A percentile compares a stretch with the other conserved stretches of the same genome.
phyloP scores from a whole-genome alignment of 2,888 invertebrate genomes.

The Amphiduros pacificus region DNA sequence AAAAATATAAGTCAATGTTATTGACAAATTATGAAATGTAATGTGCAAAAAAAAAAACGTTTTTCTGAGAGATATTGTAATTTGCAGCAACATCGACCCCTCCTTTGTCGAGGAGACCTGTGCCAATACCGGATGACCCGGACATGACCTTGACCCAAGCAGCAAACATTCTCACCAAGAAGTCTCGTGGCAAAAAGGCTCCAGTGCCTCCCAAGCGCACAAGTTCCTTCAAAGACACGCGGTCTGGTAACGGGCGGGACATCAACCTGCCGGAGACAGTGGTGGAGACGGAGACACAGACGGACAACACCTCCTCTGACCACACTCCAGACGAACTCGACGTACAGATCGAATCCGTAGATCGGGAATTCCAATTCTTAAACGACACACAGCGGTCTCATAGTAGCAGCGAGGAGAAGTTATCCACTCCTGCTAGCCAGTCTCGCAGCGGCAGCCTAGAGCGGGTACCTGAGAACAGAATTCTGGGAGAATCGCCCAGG shows the following conservation, averaged over 20 bases:
- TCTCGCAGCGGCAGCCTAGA: conserved; percentile 33
- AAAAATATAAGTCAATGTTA: no score
- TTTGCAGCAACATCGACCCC: conserved; percentile 45
- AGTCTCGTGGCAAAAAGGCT: conserved; percentile 72
- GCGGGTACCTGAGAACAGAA: conserved; percentile 23
- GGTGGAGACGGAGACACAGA: conserved; percentile 10
- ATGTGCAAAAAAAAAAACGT: no score
- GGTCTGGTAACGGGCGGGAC: conserved; percentile 7
- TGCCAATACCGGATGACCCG: conserved; percentile 37
- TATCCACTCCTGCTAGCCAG: conserved; percentile 32
- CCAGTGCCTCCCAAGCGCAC: conserved; percentile 95
- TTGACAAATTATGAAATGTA: no score
- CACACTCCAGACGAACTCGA: conserved; percentile 13
- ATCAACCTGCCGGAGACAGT: conserved; percentile 18
- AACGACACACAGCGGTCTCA: conserved; percentile 20
- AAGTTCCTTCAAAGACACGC: conserved; percentile 70
- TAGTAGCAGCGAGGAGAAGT: conserved; percentile 32
- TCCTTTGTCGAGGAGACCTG: conserved; percentile 41
- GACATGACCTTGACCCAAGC: conserved; percentile 43
- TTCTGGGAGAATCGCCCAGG: conserved; percentile 6
- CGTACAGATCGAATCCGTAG: conserved; percentile 1
- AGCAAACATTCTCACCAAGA: conserved; percentile 38
- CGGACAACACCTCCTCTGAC: conserved; percentile 7
- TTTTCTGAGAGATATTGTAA: neutral
- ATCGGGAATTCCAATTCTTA: conserved; percentile 19